phyloP scores from a whole-genome alignment of 2,797 vertebrate species.

The Esox masquinongy region DNA sequence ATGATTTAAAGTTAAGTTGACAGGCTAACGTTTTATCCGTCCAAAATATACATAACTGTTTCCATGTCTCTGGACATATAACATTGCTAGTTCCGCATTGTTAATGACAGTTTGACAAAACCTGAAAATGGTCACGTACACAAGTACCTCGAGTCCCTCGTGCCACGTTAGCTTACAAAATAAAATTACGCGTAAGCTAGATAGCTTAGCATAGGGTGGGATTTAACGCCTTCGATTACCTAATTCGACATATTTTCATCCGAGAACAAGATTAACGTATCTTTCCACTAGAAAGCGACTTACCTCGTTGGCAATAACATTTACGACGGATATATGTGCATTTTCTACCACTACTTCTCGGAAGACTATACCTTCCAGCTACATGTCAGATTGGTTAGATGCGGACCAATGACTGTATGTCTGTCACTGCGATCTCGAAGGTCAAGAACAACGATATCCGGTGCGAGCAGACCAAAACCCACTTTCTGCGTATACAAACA shows the following conservation, averaged over 20 bases:
- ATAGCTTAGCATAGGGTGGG: conserved; percentile 31
- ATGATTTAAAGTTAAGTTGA: not conserved
- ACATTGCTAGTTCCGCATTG: not conserved
- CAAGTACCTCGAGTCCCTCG: conserved; percentile 5
- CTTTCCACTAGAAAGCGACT: not conserved
- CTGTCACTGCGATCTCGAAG: conserved; percentile 36
- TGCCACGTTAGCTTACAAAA: not conserved
- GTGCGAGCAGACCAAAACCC: conserved; percentile 5
- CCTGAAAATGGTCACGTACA: conserved; percentile 53
- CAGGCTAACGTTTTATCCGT: not conserved
- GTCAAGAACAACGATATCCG: conserved; percentile 67
- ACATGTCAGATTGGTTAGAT: conserved; percentile 43
- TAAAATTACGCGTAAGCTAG: conserved; percentile 16
- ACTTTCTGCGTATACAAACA: conserved; percentile 4
- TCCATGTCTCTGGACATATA: not conserved
- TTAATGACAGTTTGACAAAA: not conserved
- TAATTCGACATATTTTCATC: not conserved
- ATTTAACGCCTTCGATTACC: conserved; percentile 29
- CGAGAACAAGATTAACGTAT: rapidly evolving
- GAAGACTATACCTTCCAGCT: conserved; percentile 7
- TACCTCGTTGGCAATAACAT: conserved; percentile 42
- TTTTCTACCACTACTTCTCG: conserved; percentile 23
- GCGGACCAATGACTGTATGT: not conserved
- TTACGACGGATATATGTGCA: conserved; percentile 32
- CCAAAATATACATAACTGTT: not conserved